Percentiles rank a stretch among this genome's conserved stretches.
These are phyloP conservation scores for Diaphora mendica DNA, from an alignment of 2,888 invertebrate species.

Conservation along the genomic window DNA sequence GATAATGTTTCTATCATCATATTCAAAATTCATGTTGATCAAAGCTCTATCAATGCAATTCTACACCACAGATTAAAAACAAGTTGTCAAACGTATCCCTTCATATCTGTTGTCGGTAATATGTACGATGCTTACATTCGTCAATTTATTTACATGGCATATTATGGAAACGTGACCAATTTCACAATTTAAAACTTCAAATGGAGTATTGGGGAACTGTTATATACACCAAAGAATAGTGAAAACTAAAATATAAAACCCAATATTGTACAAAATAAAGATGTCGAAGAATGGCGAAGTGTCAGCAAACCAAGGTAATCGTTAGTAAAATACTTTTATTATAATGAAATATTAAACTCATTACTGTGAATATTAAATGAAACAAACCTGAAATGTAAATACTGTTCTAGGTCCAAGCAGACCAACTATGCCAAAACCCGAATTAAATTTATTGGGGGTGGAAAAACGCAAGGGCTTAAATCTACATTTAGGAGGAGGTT, in stretches of 20 bases:
- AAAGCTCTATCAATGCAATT: not conserved
- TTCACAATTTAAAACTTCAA: slow-evolving; percentile 62
- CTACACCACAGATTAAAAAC: not conserved
- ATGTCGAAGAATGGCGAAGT: slow-evolving; percentile 92
- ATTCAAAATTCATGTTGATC: no score
- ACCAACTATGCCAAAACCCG: slow-evolving; percentile 79
- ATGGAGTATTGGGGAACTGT: slow-evolving; percentile 73
- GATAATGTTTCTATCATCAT: not conserved
- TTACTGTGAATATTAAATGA: slow-evolving; percentile 9
- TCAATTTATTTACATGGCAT: slow-evolving; percentile 55
- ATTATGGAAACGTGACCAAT: slow-evolving; percentile 68
- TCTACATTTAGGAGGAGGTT: slow-evolving; percentile 81
- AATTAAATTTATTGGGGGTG: slow-evolving; percentile 77
- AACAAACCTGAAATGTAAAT: slow-evolving; percentile 8
- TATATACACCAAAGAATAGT: slow-evolving; percentile 69
- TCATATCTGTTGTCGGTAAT: slow-evolving; percentile 58
- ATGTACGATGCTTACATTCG: slow-evolving; percentile 55
- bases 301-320: slow-evolving; percentile 88
- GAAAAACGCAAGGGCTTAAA: slow-evolving; percentile 88
- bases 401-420: slow-evolving; percentile 76
- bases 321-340: slow-evolving; percentile 14
- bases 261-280: slow-evolving; percentile 68
- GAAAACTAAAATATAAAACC: slow-evolving; percentile 52
- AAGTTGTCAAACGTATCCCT: slow-evolving; percentile 42
- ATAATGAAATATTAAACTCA: slow-evolving; percentile 13